A percentile compares a stretch with the other conserved stretches of the same genome.
Conservation (phyloP, 2,888 invertebrate genomes). For the Eurytoma adleriae region DNA sequence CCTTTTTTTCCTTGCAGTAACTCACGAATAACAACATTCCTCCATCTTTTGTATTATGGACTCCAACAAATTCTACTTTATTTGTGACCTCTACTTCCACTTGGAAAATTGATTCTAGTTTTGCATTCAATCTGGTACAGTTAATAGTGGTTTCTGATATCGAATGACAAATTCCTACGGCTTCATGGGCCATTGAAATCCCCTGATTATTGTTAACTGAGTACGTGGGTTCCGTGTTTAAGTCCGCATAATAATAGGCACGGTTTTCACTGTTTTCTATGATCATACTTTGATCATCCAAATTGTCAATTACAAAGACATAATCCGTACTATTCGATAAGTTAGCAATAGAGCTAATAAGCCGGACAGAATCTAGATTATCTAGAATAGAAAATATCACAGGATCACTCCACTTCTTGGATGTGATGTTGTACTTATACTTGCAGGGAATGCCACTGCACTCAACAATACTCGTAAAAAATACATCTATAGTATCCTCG, state of each 20-base stretch:
- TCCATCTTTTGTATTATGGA: neutral
- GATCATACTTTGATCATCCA: too few relatives aligned
- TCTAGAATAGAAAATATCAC: neutral
- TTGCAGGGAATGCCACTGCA: neutral
- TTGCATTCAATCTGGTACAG: neutral
- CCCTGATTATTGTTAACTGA: too few relatives aligned
- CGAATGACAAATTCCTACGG: too few relatives aligned
- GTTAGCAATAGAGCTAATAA: neutral
- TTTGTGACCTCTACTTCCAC: neutral
- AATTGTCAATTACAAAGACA: neutral
- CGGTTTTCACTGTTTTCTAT: too few relatives aligned
- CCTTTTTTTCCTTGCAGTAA: neutral
- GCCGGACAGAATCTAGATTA: neutral
- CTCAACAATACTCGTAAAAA: neutral
- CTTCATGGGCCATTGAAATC: too few relatives aligned
- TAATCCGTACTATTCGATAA: neutral
- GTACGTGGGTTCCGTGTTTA: too few relatives aligned
- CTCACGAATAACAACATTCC: slow-evolving; percentile 1
- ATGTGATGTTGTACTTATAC: neutral
- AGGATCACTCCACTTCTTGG: neutral
- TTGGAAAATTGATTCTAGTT: neutral
- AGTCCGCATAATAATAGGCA: too few relatives aligned
- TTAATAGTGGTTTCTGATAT: neutral
- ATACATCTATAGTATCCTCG: neutral
- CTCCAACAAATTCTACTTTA: neutral